Evolutionary conservation across 2,797 vertebrate genomes (phyloP), one percentile per base, ranked within the genome.

Genomic region (Acanthis flammea): DNA sequence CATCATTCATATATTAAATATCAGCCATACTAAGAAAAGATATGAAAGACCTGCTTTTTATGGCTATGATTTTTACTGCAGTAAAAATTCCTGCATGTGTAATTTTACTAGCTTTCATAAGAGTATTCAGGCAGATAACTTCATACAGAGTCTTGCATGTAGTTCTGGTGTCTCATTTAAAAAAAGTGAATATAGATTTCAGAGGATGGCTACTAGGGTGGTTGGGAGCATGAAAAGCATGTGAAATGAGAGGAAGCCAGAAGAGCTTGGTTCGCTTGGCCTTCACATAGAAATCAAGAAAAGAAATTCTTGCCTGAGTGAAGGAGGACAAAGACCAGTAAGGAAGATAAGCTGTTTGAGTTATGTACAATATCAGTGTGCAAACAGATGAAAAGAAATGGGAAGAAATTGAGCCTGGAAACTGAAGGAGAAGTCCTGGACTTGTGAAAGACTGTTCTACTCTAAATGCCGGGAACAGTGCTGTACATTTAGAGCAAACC

Each of bases 1-100:
- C 16, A n/a, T 63, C 47, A 48, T 73, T 70, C 51, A 72, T 19
- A 47, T 24, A 68, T 6, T 8, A 61, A 68, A 74, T n/a, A 42
- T 19, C 47, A 82, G 7, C 1, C 19, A 33, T 65, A 11, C 14
- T n/a, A 45, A 50, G 61, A 70, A 78, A 71, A 94, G 5, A 71
- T 65, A 19, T 53, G 65, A 75, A 92, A 81, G 25, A 39, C n/a
- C 22, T 60, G 33, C 6, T 75, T 82, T 94, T 87, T 71, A 74
- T 77, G 79, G 24, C 17, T 60, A 12, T 70, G 19, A 25, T 61
- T 88, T 87, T 84, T 76, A 73, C 41, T 19, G 13, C 60, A 17
- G n/a, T 84, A 91, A 90, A 68, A 92, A 85, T 41, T 63, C 39
- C 53, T 71, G 14, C 42, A 23, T 25, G 10, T 19, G 16, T 76